A percentile compares a stretch with the other conserved stretches of the same genome.
Evolutionary conservation across 2,888 invertebrate species (phyloP).

Genomic region (Apodemia duryi): DNA sequence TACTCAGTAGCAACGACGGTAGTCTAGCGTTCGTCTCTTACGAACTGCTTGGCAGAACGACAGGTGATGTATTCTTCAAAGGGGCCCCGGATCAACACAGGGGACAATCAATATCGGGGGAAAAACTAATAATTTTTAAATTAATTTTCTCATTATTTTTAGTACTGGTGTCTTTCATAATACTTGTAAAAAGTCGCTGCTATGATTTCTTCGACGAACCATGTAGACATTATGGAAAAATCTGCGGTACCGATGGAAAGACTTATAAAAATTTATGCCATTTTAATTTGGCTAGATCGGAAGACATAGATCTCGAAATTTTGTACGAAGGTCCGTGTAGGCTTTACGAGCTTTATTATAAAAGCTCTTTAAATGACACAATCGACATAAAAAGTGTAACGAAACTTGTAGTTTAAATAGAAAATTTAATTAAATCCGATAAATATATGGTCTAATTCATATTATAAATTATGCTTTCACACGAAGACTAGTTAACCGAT

Average conservation of each 20-base stretch:
- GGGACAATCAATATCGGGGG: too few relatives aligned
- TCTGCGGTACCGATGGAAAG: constrained; percentile 41
- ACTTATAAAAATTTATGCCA: constrained; percentile 35
- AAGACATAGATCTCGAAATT: neutral
- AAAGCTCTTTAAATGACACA: neutral
- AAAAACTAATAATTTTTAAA: neutral
- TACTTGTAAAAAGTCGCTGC: neutral
- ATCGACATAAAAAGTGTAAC: too few relatives aligned
- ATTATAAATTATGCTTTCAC: too few relatives aligned
- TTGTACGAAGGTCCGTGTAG: neutral
- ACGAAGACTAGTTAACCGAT: too few relatives aligned
- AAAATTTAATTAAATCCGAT: too few relatives aligned
- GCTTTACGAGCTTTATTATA: neutral
- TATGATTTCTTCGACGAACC: neutral
- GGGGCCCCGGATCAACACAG: too few relatives aligned
- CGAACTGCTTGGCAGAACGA: too few relatives aligned
- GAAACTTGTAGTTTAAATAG: too few relatives aligned
- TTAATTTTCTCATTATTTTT: neutral
- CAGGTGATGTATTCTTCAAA: too few relatives aligned
- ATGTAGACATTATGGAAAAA: neutral
- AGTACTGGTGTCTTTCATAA: neutral
- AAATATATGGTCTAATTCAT: too few relatives aligned
- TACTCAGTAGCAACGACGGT: too few relatives aligned
- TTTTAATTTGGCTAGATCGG: neutral
- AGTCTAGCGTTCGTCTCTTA: too few relatives aligned